Percentiles rank a stretch among this genome's conserved stretches.
These are phyloP conservation scores for Tinea semifulvella DNA, from an alignment of 2,888 invertebrate genomes.

Conservation along the genomic window DNA sequence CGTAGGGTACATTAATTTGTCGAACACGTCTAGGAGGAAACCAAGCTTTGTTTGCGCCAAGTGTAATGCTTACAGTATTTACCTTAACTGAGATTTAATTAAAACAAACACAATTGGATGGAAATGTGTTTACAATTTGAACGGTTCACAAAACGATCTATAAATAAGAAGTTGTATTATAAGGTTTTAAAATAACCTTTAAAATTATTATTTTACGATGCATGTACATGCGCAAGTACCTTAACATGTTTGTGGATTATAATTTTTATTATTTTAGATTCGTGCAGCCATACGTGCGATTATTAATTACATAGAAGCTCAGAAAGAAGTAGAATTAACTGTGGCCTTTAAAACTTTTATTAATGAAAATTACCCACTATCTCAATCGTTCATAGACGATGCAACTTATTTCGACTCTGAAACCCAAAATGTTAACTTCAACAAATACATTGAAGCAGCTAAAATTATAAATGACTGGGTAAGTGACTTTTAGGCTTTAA, in stretches of 20 bases:
- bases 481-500: constrained; percentile 7
- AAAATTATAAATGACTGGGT: constrained; percentile 33
- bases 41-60: too few relatives aligned
- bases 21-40: too few relatives aligned
- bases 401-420: constrained; percentile 22
- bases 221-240: background rate
- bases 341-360: constrained; percentile 23
- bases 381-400: constrained; percentile 18
- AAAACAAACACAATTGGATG: too few relatives aligned
- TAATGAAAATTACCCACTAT: constrained; percentile 21
- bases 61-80: too few relatives aligned
- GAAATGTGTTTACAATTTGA: too few relatives aligned
- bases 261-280: constrained; percentile 24
- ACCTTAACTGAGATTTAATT: too few relatives aligned
- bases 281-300: constrained; percentile 20
- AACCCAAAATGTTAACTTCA: constrained; percentile 27
- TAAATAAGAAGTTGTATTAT: too few relatives aligned
- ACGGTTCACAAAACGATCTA: too few relatives aligned
- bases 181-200: too few relatives aligned
- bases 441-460: constrained; percentile 23
- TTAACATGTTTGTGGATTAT: background rate
- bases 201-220: too few relatives aligned
- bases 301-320: constrained; percentile 19
- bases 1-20: too few relatives aligned
- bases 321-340: constrained; percentile 23